phyloP scores from a whole-genome alignment of 30 jellyfish, hydroid and myxozoan species.

The Phacellophora camtschatica region DNA sequence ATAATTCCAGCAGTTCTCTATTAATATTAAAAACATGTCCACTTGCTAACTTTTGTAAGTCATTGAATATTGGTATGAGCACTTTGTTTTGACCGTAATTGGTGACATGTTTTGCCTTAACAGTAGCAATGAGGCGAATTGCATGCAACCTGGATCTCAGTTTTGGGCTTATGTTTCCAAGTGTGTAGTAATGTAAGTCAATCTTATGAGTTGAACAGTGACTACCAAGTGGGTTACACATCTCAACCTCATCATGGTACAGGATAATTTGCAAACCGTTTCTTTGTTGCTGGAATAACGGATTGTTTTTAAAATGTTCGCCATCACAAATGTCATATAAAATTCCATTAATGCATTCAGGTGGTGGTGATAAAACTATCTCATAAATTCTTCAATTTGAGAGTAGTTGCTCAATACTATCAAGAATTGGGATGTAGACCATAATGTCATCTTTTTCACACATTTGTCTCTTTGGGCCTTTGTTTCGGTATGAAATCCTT shows the following conservation, averaged over 20 bases:
- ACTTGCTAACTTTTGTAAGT: background rate
- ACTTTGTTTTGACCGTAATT: background rate
- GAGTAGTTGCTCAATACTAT: background rate
- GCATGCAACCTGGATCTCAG: background rate
- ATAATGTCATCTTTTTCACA: background rate
- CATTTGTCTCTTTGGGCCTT: background rate
- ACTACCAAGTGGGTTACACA: slow-evolving; percentile 23
- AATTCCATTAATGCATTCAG: background rate
- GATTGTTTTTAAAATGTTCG: background rate
- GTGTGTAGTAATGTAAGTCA: background rate
- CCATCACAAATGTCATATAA: slow-evolving; percentile 31
- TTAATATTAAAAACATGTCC: background rate
- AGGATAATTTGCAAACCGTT: slow-evolving; percentile 5
- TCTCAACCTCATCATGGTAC: slow-evolving; percentile 28
- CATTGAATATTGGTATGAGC: background rate
- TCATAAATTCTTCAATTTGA: background rate
- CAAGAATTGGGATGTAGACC: background rate
- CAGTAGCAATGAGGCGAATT: background rate
- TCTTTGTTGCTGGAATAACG: background rate
- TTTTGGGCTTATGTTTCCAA: background rate
- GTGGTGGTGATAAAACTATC: background rate
- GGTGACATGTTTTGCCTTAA: background rate
- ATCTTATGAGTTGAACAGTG: background rate
- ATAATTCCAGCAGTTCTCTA: background rate
- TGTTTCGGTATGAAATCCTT: background rate